Evolutionary conservation across 2,888 invertebrate species (phyloP).

Genomic region (Sussaba pulchella): DNA sequence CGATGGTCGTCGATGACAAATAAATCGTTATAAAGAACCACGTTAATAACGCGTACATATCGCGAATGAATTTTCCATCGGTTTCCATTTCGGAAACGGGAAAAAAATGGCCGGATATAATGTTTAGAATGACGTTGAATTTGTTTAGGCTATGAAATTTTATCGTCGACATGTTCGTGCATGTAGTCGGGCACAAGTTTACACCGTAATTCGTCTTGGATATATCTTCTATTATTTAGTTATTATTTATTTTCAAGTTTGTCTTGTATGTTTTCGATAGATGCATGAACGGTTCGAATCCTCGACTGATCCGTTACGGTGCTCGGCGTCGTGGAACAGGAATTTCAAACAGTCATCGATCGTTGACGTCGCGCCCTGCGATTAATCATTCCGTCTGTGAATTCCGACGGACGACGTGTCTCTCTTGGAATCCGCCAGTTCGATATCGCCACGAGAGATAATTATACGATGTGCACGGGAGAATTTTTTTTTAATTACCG

Average conservation of each 20-base stretch:
- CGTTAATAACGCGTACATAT: conserved; percentile 53
- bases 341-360: neutral
- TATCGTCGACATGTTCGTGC: neutral
- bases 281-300: too few relatives aligned
- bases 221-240: too few relatives aligned
- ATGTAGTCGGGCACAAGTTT: too few relatives aligned
- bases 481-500: too few relatives aligned
- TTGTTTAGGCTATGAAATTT: neutral
- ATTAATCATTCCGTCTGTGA: conserved; percentile 53
- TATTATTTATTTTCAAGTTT: too few relatives aligned
- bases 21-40: conserved; percentile 65
- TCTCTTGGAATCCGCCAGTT: neutral
- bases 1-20: conserved; percentile 1
- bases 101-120: conserved; percentile 69
- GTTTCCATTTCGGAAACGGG: conserved; percentile 55
- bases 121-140: conserved; percentile 66
- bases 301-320: too few relatives aligned
- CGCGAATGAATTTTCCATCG: neutral
- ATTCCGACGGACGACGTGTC: neutral
- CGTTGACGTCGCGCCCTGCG: neutral
- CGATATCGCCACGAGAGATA: neutral
- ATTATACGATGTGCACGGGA: too few relatives aligned
- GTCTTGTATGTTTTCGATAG: too few relatives aligned
- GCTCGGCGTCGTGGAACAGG: too few relatives aligned
- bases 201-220: too few relatives aligned